A percentile compares a stretch with the other conserved stretches of the same genome.
Evolutionary conservation across 2,888 invertebrate species (phyloP).

Genomic region (Drosophila prolongata): DNA sequence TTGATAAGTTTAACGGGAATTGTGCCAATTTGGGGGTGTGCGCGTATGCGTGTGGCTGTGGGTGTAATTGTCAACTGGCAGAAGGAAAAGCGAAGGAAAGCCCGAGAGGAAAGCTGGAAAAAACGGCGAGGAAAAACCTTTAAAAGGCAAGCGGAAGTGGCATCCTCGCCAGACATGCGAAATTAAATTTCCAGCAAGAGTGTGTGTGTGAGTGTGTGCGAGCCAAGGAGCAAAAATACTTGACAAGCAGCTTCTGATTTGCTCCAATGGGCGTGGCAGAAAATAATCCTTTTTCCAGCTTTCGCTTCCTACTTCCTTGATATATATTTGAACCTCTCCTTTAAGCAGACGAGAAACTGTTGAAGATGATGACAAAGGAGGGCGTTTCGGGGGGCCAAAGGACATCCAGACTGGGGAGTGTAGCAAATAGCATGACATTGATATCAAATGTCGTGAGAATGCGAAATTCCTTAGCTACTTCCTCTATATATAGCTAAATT

Average conservation of each 20-base stretch:
- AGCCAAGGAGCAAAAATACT: constrained; percentile 47
- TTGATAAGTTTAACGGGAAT: constrained; percentile 78
- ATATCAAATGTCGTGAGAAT: constrained; percentile 71
- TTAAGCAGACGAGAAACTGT: constrained; percentile 56
- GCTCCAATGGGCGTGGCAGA: constrained; percentile 48
- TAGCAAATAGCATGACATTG: constrained; percentile 74
- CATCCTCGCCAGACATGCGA: constrained; percentile 70
- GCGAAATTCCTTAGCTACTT: constrained; percentile 41
- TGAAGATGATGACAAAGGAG: constrained; percentile 44
- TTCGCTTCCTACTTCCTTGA: constrained; percentile 9
- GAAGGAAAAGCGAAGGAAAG: constrained; percentile 38
- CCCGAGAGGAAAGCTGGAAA: background rate
- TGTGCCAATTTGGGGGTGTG: constrained; percentile 72
- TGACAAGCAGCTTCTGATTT: constrained; percentile 54
- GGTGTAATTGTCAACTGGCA: constrained; percentile 60
- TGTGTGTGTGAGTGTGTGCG: constrained; percentile 8
- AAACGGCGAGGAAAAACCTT: constrained; percentile 31
- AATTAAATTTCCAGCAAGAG: constrained; percentile 68
- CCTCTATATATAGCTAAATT: constrained; percentile 19
- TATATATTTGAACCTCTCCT: constrained; percentile 61
- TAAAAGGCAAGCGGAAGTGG: constrained; percentile 49
- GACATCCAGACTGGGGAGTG: constrained; percentile 27
- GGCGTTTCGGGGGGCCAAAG: constrained; percentile 1
- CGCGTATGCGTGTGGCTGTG: background rate
- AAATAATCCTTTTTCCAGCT: constrained; percentile 65